Percentiles rank a stretch among this genome's conserved stretches.
Evolutionary conservation across 2,888 invertebrate species (phyloP).

Genomic region (Gymnocheta viridis): DNA sequence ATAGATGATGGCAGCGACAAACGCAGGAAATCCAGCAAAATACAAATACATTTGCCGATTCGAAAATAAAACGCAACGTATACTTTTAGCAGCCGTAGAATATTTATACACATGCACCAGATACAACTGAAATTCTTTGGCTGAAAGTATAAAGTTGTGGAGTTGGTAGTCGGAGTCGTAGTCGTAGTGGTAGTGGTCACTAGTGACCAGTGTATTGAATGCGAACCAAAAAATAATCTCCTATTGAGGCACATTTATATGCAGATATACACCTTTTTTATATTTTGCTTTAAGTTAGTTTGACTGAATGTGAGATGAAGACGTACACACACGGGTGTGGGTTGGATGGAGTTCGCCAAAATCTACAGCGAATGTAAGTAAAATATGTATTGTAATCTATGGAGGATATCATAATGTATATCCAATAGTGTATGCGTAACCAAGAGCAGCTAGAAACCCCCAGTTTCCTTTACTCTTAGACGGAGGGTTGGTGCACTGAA

Average conservation of each 20-base stretch:
- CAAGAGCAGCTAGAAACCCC: neutral
- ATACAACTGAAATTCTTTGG: slow-evolving; percentile 3
- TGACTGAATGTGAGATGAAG: slow-evolving; percentile 28
- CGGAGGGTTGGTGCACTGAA: neutral
- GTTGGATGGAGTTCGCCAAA: neutral
- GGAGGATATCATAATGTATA: slow-evolving; percentile 53
- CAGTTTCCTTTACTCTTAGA: neutral
- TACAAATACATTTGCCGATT: slow-evolving; percentile 63
- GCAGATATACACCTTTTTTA: neutral
- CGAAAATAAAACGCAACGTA: slow-evolving; percentile 46
- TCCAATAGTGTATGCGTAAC: slow-evolving; percentile 23
- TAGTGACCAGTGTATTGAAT: slow-evolving; percentile 45
- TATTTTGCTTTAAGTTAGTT: slow-evolving; percentile 18
- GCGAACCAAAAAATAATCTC: slow-evolving; percentile 38
- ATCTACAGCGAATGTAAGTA: slow-evolving; percentile 42
- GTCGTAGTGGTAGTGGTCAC: slow-evolving; percentile 6
- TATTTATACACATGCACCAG: slow-evolving; percentile 34
- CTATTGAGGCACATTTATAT: slow-evolving; percentile 41
- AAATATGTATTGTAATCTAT: slow-evolving; percentile 58
- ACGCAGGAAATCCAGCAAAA: slow-evolving; percentile 65
- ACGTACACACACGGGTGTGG: neutral
- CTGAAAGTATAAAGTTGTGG: neutral
- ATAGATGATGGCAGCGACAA: slow-evolving; percentile 59
- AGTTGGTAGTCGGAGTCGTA: neutral
- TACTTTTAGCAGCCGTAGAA: slow-evolving; percentile 27